Conservation (phyloP, 2,888 invertebrate species). For the Tethea ocularis region DNA sequence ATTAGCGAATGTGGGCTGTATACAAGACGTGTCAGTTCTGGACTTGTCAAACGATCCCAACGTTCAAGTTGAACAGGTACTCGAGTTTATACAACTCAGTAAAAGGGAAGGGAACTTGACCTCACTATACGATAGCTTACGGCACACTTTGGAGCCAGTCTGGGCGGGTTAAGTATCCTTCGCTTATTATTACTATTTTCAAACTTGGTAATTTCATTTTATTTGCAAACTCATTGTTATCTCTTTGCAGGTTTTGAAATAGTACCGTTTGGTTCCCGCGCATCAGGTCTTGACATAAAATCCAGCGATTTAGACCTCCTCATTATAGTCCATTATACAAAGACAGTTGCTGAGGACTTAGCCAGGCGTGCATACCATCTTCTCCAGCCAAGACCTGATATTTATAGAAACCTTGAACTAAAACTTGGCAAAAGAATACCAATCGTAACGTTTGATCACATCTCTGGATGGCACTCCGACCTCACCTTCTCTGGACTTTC, state of each 20-base stretch:
- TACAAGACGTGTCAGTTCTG: neutral
- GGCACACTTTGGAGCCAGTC: neutral
- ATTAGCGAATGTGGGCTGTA: neutral
- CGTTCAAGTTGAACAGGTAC: neutral
- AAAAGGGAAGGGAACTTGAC: neutral
- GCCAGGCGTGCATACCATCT: conserved; percentile 1
- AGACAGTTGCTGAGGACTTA: conserved; percentile 9
- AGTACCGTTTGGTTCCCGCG: conserved; percentile 28
- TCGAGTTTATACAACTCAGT: neutral
- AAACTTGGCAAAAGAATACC: neutral
- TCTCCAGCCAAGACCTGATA: conserved; percentile 11
- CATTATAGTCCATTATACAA: conserved; percentile 18
- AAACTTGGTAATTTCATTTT: too few species aligned
- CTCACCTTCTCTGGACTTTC: conserved; percentile 14
- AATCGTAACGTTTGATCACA: conserved; percentile 17
- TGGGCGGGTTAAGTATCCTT: neutral
- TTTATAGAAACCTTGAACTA: conserved; percentile 14
- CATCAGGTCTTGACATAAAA: conserved; percentile 25
- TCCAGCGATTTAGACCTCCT: conserved; percentile 36
- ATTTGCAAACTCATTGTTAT: neutral
- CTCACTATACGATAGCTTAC: neutral
- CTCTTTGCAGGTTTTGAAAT: conserved; percentile 25
- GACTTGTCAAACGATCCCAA: neutral
- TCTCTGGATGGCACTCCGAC: conserved; percentile 19
- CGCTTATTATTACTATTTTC: neutral